phyloP scores from a whole-genome alignment of 2,797 vertebrate species.

The Danio choprae region DNA sequence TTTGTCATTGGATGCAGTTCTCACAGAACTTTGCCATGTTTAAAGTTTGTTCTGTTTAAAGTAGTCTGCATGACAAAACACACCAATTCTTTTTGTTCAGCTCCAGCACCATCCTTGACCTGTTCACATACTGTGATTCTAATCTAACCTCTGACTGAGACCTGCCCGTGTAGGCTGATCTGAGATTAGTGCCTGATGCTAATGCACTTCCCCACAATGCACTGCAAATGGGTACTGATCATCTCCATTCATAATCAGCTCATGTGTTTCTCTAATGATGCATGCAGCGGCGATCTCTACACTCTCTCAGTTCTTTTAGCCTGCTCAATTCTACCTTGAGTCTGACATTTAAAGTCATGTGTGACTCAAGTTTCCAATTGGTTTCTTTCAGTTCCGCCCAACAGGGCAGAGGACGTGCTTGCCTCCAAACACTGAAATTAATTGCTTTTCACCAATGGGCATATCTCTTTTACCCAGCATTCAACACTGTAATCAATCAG shows the following conservation, averaged over 20 bases:
- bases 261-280: slow-evolving; percentile 63
- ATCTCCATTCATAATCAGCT: slow-evolving; percentile 60
- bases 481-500: slow-evolving; percentile 60
- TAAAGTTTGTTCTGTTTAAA: neutral
- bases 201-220: slow-evolving; percentile 26
- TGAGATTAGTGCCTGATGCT: slow-evolving; percentile 24
- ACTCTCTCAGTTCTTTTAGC: slow-evolving; percentile 38
- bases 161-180: slow-evolving; percentile 6
- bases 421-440: slow-evolving; percentile 60
- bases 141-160: slow-evolving; percentile 13
- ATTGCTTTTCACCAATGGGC: slow-evolving; percentile 60
- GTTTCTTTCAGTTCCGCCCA: slow-evolving; percentile 58
- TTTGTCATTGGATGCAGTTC: neutral
- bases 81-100: neutral
- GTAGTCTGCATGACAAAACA: neutral
- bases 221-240: slow-evolving; percentile 47
- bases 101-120: neutral
- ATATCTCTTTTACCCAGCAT: slow-evolving; percentile 56
- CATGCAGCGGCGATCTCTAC: slow-evolving; percentile 49
- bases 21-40: neutral
- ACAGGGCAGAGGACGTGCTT: slow-evolving; percentile 45
- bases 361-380: slow-evolving; percentile 57
- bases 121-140: slow-evolving; percentile 1
- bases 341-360: slow-evolving; percentile 65
- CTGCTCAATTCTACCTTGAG: slow-evolving; percentile 57